Conservation (phyloP, 2,888 invertebrate species). For the Zhuqinia jingwanae region DNA sequence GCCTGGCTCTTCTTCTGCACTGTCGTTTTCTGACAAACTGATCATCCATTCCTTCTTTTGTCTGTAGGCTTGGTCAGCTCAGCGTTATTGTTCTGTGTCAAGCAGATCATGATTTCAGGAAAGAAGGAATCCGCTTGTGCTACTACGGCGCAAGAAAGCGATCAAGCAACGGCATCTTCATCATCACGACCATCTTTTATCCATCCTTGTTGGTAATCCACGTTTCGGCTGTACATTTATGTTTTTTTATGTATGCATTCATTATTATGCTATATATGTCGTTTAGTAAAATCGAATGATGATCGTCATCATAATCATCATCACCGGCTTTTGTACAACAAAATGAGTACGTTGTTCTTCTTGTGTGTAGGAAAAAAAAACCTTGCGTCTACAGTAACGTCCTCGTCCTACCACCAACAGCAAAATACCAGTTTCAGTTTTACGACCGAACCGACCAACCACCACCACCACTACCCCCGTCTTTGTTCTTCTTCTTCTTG, state of each 20-base stretch:
- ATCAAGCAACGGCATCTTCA: constrained; percentile 59
- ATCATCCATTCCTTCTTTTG: constrained; percentile 37
- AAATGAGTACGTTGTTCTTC: no score
- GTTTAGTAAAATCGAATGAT: constrained; percentile 37
- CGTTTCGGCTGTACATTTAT: no score
- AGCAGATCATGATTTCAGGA: constrained; percentile 60
- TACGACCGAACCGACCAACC: constrained; percentile 26
- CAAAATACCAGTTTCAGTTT: constrained; percentile 65
- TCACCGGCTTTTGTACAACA: background rate
- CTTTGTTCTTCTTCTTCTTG: constrained; percentile 13
- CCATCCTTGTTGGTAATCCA: constrained; percentile 1
- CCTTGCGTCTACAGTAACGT: constrained; percentile 61
- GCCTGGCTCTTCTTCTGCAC: background rate
- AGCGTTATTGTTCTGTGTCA: constrained; percentile 45
- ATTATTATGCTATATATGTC: background rate
- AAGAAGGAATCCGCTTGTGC: constrained; percentile 41
- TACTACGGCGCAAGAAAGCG: constrained; percentile 17
- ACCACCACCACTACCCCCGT: background rate
- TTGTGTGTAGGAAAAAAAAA: constrained; percentile 11
- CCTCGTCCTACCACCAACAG: constrained; percentile 70
- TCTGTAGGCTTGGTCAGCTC: constrained; percentile 23
- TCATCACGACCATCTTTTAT: constrained; percentile 31
- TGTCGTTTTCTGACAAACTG: constrained; percentile 26
- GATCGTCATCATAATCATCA: background rate
- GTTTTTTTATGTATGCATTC: background rate